Evolutionary conservation across 2,888 invertebrate genomes (phyloP), one percentile per base, ranked within the genome.

Genomic region (Corbicula japonica): DNA sequence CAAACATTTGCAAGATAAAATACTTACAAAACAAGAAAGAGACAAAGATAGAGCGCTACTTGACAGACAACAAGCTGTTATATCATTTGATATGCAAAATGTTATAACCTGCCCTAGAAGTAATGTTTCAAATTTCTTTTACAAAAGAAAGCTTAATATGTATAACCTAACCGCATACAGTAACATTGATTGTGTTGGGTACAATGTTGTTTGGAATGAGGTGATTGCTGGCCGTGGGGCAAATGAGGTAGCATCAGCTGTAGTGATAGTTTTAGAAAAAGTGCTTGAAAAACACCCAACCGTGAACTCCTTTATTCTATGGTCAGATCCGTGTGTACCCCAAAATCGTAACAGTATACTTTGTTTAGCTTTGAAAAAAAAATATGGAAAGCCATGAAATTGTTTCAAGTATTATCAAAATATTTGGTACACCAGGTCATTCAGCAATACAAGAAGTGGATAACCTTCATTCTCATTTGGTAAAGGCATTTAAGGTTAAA

Each of bases 361-460:
- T 60, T 41, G 52, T 23, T 56, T 38, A 44, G 79, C 79, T n/a
- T 35, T 80, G n/a, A 15, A 71, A 75, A 56, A 46, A 56, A 34
- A 68, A 76, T 48, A 46, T 75, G 66, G 12, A 26, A 6, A n/a
- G 34, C 8, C 69, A 69, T 62, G 21, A n/a, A 23, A 32, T 1
- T 5, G 50, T 54, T 6, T n/a, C 34, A 3, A 34, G 30, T 34
- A 69, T 62, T 30, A 32, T 18, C 21, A 52, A 76, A 32, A 61
- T 21, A 15, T 66, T 54, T 68, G 61, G 72, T 26, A 61, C 65
- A 65, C 56, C 72, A 34, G 52, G 80, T 0, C 76, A 80, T 62
- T 80, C 76, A 10, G 35, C 66, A 8, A 79, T 73, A 26, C 80
- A 76, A 63, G 80, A 78, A 44, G 78, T 78, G 15, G 75, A 78